Conservation (phyloP, 2,113 vertebrate species). For the Zonotrichia leucophrys region DNA sequence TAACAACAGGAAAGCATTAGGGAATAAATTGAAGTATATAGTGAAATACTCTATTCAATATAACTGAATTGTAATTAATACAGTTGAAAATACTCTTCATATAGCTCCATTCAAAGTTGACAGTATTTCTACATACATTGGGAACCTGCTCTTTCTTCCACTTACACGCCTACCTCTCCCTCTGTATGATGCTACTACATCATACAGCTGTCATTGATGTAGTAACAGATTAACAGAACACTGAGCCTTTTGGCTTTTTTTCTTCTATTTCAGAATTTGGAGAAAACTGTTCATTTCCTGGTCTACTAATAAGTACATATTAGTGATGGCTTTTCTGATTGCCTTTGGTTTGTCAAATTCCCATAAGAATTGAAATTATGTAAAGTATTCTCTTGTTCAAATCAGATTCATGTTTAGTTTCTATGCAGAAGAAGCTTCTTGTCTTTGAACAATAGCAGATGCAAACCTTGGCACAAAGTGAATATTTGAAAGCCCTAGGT, state of each 20-base stretch:
- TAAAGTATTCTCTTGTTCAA: not conserved
- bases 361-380: not conserved
- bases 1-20: not conserved
- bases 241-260: too few relatives aligned
- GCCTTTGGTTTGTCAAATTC: not conserved
- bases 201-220: not conserved
- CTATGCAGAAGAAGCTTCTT: not conserved
- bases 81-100: not conserved
- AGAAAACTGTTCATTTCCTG: not conserved
- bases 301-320: not conserved
- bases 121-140: not conserved
- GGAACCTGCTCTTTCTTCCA: not conserved
- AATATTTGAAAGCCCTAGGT: not conserved
- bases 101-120: not conserved
- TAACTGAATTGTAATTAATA: not conserved
- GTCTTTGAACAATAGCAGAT: not conserved
- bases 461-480: not conserved
- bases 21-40: not conserved
- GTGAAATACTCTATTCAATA: not conserved
- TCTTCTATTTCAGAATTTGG: not conserved
- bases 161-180: fast-evolving
- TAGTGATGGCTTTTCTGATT: not conserved
- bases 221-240: not conserved
- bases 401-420: not conserved
- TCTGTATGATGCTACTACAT: too few relatives aligned